Conservation (phyloP, 2,113 vertebrate genomes). For the Rhombomys opimus region DNA sequence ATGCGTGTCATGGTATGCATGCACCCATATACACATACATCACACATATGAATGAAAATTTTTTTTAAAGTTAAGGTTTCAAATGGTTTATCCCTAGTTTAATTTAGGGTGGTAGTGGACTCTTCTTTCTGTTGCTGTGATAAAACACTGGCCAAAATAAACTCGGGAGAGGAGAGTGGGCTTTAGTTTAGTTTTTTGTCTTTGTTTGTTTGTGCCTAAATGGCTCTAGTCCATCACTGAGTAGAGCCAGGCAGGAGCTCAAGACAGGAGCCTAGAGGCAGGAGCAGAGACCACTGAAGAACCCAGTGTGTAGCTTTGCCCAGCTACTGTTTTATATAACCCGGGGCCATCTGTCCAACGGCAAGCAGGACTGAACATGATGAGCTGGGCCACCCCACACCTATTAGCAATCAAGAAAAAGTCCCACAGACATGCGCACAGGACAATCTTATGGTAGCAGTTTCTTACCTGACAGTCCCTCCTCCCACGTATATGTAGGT, state of each 20-base stretch:
- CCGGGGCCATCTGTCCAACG: not conserved
- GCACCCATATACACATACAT: not conserved
- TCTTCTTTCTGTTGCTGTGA: not conserved
- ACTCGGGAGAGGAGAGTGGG: not conserved
- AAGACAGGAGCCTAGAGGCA: too few species aligned
- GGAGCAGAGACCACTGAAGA: not conserved
- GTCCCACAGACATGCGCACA: not conserved
- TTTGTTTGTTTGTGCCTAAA: not conserved
- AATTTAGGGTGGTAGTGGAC: not conserved
- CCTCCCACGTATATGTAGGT: not conserved
- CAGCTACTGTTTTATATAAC: not conserved
- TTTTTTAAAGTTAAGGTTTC: not conserved
- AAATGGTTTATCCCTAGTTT: constrained; percentile 22
- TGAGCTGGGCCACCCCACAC: not conserved
- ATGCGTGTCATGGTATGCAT: not conserved
- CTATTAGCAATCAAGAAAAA: not conserved
- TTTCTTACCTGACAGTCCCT: not conserved
- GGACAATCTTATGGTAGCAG: not conserved
- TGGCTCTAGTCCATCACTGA: not conserved
- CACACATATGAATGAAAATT: too few species aligned
- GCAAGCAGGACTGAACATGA: too few species aligned
- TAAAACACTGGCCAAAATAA: not conserved
- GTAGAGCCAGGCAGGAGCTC: not conserved
- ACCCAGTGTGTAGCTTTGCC: not conserved
- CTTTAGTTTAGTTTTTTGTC: not conserved